These are phyloP conservation scores for Romanomermis culicivorax DNA, from an alignment of 2,888 invertebrate species.

Conservation along the genomic window DNA sequence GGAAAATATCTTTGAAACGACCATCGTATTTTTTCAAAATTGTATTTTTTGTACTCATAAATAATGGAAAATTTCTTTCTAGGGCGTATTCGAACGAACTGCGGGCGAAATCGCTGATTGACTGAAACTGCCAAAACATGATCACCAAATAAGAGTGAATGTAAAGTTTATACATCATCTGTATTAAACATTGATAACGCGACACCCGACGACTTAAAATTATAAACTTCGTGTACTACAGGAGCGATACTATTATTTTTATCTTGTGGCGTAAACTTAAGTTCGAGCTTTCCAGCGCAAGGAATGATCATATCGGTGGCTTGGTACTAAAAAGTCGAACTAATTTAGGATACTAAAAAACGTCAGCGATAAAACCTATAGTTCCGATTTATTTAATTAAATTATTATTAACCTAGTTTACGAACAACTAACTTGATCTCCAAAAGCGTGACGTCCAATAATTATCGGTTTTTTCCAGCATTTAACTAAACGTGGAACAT, in stretches of 20 bases:
- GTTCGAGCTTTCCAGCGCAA: conserved; percentile 61
- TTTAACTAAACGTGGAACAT: conserved; percentile 79
- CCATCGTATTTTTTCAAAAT: conserved; percentile 90
- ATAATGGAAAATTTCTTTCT: conserved; percentile 49
- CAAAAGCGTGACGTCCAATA: conserved; percentile 72
- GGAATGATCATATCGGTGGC: conserved; percentile 91
- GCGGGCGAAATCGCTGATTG: conserved; percentile 64
- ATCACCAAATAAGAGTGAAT: not conserved
- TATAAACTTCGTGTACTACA: conserved; percentile 16
- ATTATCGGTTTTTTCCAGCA: conserved; percentile 91
- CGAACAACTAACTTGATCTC: conserved; percentile 78
- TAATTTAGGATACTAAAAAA: conserved; percentile 9
- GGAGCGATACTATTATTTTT: conserved; percentile 4
- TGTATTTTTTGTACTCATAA: conserved; percentile 66
- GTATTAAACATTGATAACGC: conserved; percentile 87
- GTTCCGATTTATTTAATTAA: too few relatives aligned
- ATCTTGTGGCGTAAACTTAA: conserved; percentile 49
- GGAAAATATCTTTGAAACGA: conserved; percentile 86
- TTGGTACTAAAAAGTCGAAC: conserved; percentile 42
- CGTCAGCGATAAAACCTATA: too few relatives aligned
- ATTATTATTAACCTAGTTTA: too few relatives aligned
- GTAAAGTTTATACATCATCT: conserved; percentile 43
- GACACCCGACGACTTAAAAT: conserved; percentile 41
- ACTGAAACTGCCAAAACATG: conserved; percentile 19
- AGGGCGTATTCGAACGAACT: conserved; percentile 77